Conservation (phyloP, 2,888 invertebrate genomes). For the Stenoptilia bipunctidactyla region DNA sequence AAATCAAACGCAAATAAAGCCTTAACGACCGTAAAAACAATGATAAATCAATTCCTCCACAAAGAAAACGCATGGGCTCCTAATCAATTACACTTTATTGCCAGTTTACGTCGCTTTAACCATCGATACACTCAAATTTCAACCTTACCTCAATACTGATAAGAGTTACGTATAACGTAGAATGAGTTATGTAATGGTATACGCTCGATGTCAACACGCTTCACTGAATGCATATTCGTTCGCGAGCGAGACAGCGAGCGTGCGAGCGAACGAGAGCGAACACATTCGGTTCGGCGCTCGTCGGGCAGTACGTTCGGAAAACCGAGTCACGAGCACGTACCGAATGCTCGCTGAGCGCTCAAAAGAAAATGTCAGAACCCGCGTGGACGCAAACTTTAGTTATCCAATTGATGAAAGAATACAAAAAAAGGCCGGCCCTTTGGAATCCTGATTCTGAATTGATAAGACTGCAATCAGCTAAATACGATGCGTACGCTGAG, state of each 20-base stretch:
- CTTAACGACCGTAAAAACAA: background rate
- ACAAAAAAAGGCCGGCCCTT: conserved; percentile 31
- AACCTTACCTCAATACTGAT: background rate
- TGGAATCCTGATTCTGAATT: conserved; percentile 39
- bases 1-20: background rate
- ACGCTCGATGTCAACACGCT: background rate
- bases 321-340: background rate
- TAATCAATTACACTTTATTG: conserved; percentile 1
- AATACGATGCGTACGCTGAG: conserved; percentile 44
- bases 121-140: background rate
- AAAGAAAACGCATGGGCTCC: background rate
- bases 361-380: background rate
- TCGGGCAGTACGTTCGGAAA: background rate
- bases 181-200: background rate
- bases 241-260: background rate
- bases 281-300: background rate
- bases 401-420: conserved; percentile 36
- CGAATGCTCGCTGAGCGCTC: background rate
- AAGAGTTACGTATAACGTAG: background rate
- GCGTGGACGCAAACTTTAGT: conserved; percentile 40
- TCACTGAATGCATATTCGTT: background rate
- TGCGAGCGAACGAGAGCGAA: background rate
- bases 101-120: background rate
- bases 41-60: background rate
- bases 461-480: conserved; percentile 37